Percentiles rank a stretch among this genome's conserved stretches.
These are phyloP conservation scores for Coenonympha glycerion DNA, from an alignment of 2,888 invertebrate genomes.

Conservation along the genomic window DNA sequence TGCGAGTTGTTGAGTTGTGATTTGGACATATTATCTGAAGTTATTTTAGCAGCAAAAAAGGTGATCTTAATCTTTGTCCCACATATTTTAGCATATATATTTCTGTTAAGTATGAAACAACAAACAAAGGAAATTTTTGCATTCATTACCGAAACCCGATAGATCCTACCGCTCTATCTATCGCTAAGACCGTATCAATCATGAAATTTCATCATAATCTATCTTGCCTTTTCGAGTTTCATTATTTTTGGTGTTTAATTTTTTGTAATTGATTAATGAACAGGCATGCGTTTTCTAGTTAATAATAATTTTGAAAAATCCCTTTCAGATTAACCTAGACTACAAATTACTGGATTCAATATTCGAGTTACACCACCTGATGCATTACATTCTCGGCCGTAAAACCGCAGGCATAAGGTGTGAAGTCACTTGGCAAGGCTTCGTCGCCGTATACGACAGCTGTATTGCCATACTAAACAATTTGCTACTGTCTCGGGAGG, in stretches of 20 bases:
- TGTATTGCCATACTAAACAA: slow-evolving; percentile 50
- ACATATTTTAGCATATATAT: too few species aligned
- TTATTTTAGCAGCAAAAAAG: slow-evolving; percentile 63
- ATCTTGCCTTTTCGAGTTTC: too few species aligned
- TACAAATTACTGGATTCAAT: slow-evolving; percentile 61
- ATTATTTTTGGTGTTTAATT: too few species aligned
- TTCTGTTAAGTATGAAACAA: too few species aligned
- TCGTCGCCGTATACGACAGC: slow-evolving; percentile 50
- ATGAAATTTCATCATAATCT: too few species aligned
- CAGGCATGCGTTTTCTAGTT: too few species aligned
- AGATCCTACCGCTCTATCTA: too few species aligned
- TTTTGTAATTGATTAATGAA: too few species aligned
- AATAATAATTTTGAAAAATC: not conserved
- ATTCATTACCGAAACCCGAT: too few species aligned
- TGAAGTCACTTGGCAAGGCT: slow-evolving; percentile 48
- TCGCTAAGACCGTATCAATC: too few species aligned
- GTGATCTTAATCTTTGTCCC: too few species aligned
- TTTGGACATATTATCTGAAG: slow-evolving; percentile 58
- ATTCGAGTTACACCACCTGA: slow-evolving; percentile 54
- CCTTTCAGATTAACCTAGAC: slow-evolving; percentile 62
- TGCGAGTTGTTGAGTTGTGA: slow-evolving; percentile 52
- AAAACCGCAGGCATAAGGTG: slow-evolving; percentile 35
- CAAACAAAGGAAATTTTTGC: too few species aligned
- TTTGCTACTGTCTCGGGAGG: slow-evolving; percentile 56
- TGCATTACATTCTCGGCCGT: slow-evolving; percentile 45